A percentile compares a stretch with the other conserved stretches of the same genome.
phyloP scores from a whole-genome alignment of 2,113 vertebrate species.

The Pseudorectes ferrugineus region DNA sequence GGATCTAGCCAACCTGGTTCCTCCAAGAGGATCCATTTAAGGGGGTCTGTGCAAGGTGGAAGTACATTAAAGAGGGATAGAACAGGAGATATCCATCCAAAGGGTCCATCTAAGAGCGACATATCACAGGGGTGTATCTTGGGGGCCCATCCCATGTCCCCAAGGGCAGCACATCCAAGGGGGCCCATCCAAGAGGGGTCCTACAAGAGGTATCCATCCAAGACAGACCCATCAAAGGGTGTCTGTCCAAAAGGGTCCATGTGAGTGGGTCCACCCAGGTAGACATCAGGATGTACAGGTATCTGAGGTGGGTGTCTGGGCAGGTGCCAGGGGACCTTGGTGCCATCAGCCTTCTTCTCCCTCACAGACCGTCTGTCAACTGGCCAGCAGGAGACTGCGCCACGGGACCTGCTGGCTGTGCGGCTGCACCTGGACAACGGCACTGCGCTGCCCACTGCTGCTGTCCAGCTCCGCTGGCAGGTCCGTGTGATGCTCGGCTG shows the following conservation, averaged over 20 bases:
- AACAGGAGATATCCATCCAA: background rate
- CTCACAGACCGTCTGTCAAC: constrained; percentile 60
- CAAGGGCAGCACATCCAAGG: background rate
- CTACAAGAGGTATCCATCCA: background rate
- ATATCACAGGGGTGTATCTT: background rate
- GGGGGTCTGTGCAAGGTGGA: background rate
- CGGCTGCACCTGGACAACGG: constrained; percentile 75
- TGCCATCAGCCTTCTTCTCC: background rate
- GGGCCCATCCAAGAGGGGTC: background rate
- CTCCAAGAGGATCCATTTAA: background rate
- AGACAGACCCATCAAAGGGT: background rate
- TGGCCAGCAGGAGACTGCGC: constrained; percentile 29
- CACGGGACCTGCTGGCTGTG: constrained; percentile 68
- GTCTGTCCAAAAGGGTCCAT: background rate
- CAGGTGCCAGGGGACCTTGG: too few species aligned
- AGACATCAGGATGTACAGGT: background rate
- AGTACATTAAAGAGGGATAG: background rate
- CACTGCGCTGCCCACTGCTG: constrained; percentile 47
- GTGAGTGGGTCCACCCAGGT: background rate
- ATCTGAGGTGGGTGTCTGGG: background rate
- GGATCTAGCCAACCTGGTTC: background rate
- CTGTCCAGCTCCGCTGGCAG: constrained; percentile 78
- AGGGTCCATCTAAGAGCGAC: background rate
- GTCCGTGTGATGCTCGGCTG: constrained; percentile 12
- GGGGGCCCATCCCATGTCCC: background rate